A percentile compares a stretch with the other conserved stretches of the same genome.
Evolutionary conservation across 2,888 invertebrate genomes (phyloP).

Genomic region (Microctonus brassicae): DNA sequence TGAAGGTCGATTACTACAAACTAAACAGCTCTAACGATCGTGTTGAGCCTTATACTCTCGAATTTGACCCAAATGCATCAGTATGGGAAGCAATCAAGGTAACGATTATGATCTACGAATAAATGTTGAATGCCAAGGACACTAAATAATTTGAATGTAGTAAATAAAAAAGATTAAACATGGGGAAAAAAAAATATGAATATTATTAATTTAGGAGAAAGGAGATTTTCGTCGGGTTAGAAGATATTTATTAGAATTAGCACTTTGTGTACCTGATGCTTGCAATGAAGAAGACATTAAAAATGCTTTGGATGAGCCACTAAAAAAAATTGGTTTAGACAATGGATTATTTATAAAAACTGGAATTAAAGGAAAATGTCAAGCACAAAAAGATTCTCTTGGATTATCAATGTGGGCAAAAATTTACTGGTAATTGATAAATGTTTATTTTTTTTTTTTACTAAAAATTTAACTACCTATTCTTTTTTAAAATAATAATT

Average conservation of each 20-base stretch:
- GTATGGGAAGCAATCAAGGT: conserved; percentile 59
- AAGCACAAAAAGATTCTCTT: conserved; percentile 48
- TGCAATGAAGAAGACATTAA: conserved; percentile 74
- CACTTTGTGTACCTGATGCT: conserved; percentile 75
- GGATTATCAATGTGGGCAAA: conserved; percentile 43
- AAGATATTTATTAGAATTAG: conserved; percentile 65
- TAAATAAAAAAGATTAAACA: not conserved
- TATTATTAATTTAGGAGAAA: conserved; percentile 49
- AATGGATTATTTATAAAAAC: conserved; percentile 47
- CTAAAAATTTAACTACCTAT: no score
- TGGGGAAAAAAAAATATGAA: not conserved
- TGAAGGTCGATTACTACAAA: conserved; percentile 52
- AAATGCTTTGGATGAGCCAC: conserved; percentile 69
- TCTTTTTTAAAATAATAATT: no score
- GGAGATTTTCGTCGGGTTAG: conserved; percentile 53
- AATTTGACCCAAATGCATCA: conserved; percentile 55
- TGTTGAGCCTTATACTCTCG: conserved; percentile 40
- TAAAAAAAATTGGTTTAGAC: conserved; percentile 64
- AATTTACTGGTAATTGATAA: conserved; percentile 49
- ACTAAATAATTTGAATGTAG: not conserved
- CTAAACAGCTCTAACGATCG: conserved; percentile 32
- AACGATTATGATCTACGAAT: not conserved
- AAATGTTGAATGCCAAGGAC: not conserved
- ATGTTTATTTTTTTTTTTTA: not conserved
- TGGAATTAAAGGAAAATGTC: conserved; percentile 49